Conservation (phyloP, 2,113 vertebrate genomes). For the Grallaria varia region DNA sequence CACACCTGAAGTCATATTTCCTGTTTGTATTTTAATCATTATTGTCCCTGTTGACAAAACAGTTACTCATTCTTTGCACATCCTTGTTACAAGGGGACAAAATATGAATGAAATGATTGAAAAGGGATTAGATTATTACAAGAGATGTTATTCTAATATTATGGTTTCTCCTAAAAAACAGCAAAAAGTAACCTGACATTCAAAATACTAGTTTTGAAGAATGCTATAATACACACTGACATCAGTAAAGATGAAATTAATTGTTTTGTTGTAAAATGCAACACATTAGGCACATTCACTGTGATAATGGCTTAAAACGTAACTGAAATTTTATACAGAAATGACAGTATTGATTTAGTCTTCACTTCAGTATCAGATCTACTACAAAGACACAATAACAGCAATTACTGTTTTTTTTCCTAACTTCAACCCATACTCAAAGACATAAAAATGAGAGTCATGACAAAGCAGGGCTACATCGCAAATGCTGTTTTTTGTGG, state of each 20-base stretch:
- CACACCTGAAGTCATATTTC: conserved; percentile 67
- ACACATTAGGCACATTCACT: neutral
- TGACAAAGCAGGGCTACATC: neutral
- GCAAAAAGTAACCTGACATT: neutral
- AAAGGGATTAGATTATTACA: neutral
- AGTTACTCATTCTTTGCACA: conserved; percentile 22
- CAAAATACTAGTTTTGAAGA: neutral
- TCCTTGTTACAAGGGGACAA: conserved; percentile 46
- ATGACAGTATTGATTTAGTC: conserved; percentile 48
- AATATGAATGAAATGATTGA: conserved; percentile 46
- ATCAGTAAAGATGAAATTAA: conserved; percentile 9
- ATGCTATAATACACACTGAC: neutral
- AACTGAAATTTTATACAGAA: conserved; percentile 14
- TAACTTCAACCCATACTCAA: conserved; percentile 23
- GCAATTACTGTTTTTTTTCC: neutral
- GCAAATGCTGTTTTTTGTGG: neutral
- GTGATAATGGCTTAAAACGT: neutral
- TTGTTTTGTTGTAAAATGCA: neutral
- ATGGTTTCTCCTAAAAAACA: neutral
- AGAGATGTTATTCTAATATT: neutral
- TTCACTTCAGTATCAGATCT: conserved; percentile 43
- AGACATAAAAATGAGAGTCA: conserved; percentile 8
- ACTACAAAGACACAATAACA: conserved; percentile 8
- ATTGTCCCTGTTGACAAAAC: conserved; percentile 54
- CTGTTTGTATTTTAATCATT: conserved; percentile 74